Evolutionary conservation across 2,888 invertebrate genomes (phyloP), one percentile per base, ranked within the genome.

Genomic region (Epirrita christyi): DNA sequence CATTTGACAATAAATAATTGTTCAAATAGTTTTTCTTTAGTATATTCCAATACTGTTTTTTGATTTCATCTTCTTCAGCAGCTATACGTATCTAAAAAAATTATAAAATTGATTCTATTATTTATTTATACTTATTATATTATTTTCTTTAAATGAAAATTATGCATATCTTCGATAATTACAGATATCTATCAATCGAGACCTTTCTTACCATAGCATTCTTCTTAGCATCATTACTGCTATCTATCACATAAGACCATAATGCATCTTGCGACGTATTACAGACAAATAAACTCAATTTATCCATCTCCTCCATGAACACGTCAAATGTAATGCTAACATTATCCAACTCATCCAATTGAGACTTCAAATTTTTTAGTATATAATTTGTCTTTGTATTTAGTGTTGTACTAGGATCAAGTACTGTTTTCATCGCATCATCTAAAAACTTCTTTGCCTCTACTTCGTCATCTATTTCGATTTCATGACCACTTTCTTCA

Each of bases 21-120:
- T 69, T 71, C 36, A 85, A 70, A 72, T 88, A 91, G 71, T 88
- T 88, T 34, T 77, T 83, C 68, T 90, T 91, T 37, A 92, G 56
- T 59, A 87, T 82, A 43, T 80, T 80, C 91, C 91, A 91, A 67
- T 91, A 92, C 53, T 86, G 82, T 53, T 85, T 89, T 55, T 91
- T 92, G 40, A 90, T 86, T 76, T 89, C 87, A 57, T 91, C 90
- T 77, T 91, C 91, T 75, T 87, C 86, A 0, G 87, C 88, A 38
- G 88, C 85, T 55, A 89, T 83, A 4, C 78, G 74, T 6, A 90
- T 78, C 91, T 92, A 27, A 44, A 50, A 48, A 40, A n/a, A 0
- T 3, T 2, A 38, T 1, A 14, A 11, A 8, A 13, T 14, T 14
- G 2, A 1, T 14, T 38, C 2, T 1, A 11, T 11, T n/a, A 36